A percentile compares a stretch with the other conserved stretches of the same genome.
These are phyloP conservation scores for Corythoichthys intestinalis DNA, from an alignment of 2,113 vertebrate genomes.

Conservation along the genomic window DNA sequence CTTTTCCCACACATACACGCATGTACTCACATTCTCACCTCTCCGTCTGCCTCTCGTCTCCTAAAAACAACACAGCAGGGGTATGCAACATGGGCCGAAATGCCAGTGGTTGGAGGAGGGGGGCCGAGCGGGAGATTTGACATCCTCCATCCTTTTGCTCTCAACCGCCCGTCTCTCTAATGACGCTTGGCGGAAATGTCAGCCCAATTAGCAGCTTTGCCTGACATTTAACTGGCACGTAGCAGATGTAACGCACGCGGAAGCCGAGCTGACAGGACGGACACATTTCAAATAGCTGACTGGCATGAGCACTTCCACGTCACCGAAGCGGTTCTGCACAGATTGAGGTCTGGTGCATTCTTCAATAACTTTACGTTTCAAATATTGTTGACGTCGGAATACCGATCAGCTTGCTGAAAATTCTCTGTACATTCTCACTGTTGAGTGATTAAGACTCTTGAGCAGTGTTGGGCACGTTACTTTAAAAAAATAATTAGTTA, in stretches of 20 bases:
- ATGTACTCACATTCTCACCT: slow-evolving; percentile 6
- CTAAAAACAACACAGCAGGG: not conserved
- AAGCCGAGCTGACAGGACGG: slow-evolving; percentile 18
- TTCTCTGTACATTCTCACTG: too few species aligned
- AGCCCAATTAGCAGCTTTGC: slow-evolving; percentile 70
- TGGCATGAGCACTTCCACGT: not conserved
- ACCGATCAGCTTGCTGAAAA: too few species aligned
- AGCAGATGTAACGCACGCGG: slow-evolving; percentile 45
- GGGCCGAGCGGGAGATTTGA: slow-evolving; percentile 37
- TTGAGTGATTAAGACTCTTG: too few species aligned
- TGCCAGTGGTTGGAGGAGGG: slow-evolving; percentile 26
- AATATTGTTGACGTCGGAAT: too few species aligned
- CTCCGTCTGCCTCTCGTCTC: not conserved
- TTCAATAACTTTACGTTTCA: too few species aligned
- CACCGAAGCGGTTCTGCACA: too few species aligned
- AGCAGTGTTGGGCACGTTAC: too few species aligned
- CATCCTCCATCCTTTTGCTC: slow-evolving; percentile 44
- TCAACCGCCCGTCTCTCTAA: slow-evolving; percentile 37
- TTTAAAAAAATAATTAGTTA: too few species aligned
- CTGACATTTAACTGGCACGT: slow-evolving; percentile 67
- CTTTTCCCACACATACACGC: slow-evolving; percentile 38
- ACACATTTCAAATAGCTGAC: slow-evolving; percentile 3
- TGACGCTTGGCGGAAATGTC: slow-evolving; percentile 66
- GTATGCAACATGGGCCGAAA: slow-evolving; percentile 25
- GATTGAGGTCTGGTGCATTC: too few species aligned